Evolutionary conservation across 2,797 vertebrate species (phyloP), one percentile per base, ranked within the genome.

Genomic region (Acropternis orthonyx): DNA sequence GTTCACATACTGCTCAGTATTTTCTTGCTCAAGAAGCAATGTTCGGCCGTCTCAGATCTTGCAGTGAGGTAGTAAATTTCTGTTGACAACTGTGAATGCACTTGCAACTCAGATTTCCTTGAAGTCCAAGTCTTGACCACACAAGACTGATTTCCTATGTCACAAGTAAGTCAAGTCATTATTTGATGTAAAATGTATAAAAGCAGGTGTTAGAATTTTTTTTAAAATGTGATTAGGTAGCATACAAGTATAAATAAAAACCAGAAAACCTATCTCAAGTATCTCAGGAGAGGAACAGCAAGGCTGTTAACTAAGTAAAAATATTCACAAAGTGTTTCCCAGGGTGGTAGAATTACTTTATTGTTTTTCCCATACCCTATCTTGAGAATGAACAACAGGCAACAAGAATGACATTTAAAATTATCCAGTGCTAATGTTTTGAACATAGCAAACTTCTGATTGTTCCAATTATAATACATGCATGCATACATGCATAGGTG

Each of bases 1-100:
- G 49, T 83, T 94, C 81, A 89, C 30, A 11, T 36, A 21, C 12
- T 79, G 34, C 58, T 93, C 20, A 37, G 24, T 46, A 18, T 76
- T 88, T 91, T 91, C 86, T 51, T 83, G 23, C 26, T 87, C 74
- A 75, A 74, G 36, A 92, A 89, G 75, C 52, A 77, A 63, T 80
- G 56, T 65, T 92, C 74, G 85, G 28, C 48, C 9, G 24, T 28
- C 59, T 69, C 63, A 41, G 49, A 30, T 89, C n/a, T 72, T 75
- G 72, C 67, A 83, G 52, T 5, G 15, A 82, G 24, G 61, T 63
- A 43, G 51, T 10, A 87, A 87, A 89, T 93, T 79, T 89, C 61
- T 83, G 14, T 54, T 79, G 86, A 79, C 74, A 79, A 3, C n/a
- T 77, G 2, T 14, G 41, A 82, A 44, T 39, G 37, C 17, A 36